Conservation (phyloP, 2,113 vertebrate species). For the Penelope pileata region DNA sequence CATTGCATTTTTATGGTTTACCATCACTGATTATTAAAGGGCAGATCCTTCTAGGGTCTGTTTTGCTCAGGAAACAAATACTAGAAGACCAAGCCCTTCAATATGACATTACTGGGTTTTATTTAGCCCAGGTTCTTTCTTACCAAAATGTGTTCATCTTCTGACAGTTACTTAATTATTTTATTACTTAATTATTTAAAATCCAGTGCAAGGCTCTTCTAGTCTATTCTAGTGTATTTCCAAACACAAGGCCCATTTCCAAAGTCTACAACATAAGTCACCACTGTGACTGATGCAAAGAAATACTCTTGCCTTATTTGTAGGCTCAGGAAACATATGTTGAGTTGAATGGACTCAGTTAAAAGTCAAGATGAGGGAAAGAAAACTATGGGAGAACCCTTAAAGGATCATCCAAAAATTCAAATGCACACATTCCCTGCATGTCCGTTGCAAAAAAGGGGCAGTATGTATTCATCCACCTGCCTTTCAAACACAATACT, state of each 20-base stretch:
- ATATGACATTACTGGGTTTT: not conserved
- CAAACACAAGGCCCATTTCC: not conserved
- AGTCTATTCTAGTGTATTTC: not conserved
- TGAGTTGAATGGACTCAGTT: not conserved
- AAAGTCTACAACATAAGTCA: not conserved
- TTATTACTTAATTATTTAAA: no score
- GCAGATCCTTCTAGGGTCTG: not conserved
- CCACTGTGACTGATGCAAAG: not conserved
- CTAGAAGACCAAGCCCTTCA: not conserved
- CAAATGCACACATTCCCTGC: not conserved
- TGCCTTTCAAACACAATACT: not conserved
- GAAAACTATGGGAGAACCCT: not conserved
- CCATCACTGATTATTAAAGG: not conserved
- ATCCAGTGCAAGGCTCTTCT: not conserved
- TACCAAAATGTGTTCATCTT: not conserved
- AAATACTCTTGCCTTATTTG: not conserved
- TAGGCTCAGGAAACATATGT: not conserved
- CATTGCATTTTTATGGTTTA: not conserved
- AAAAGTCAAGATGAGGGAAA: not conserved
- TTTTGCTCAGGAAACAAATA: not conserved
- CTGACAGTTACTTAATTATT: not conserved
- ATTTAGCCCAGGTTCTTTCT: not conserved
- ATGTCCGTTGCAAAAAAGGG: not conserved
- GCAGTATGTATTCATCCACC: not conserved
- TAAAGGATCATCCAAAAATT: not conserved